Evolutionary conservation across 2,797 vertebrate species (phyloP).

Genomic region (Melanogrammus aeglefinus): DNA sequence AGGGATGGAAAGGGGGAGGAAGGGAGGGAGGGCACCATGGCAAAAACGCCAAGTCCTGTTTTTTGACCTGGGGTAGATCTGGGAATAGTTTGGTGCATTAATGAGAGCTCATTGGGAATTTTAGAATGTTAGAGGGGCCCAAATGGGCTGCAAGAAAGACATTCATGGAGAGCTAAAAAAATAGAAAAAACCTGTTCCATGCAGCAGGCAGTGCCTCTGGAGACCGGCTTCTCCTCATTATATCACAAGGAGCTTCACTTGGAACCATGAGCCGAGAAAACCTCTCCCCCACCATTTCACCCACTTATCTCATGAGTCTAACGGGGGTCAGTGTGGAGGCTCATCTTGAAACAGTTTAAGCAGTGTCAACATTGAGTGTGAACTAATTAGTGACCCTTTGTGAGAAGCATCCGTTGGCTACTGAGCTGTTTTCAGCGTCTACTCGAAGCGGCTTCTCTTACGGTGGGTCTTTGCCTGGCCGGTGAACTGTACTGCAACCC

Average conservation of each 20-base stretch:
- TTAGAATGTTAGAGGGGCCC: constrained; percentile 34
- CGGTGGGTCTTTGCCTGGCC: constrained; percentile 31
- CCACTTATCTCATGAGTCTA: constrained; percentile 29
- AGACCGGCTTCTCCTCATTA: constrained; percentile 61
- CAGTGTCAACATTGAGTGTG: constrained; percentile 45
- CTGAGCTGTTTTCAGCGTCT: constrained; percentile 31
- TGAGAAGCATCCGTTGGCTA: constrained; percentile 27
- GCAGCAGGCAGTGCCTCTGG: constrained; percentile 43
- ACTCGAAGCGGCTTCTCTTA: constrained; percentile 34
- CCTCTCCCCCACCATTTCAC: constrained; percentile 30
- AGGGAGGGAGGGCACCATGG: not conserved
- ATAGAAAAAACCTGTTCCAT: constrained; percentile 48
- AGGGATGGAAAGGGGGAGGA: not conserved
- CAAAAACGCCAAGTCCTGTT: constrained; percentile 31
- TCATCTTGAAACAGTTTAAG: constrained; percentile 51
- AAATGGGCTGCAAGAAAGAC: constrained; percentile 53
- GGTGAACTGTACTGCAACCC: constrained; percentile 34
- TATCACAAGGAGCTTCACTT: constrained; percentile 57
- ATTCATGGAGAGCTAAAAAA: constrained; percentile 37
- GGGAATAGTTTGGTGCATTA: constrained; percentile 49
- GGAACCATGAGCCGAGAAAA: constrained; percentile 46
- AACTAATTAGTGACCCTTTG: constrained; percentile 55
- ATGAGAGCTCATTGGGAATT: constrained; percentile 61
- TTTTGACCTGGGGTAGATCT: constrained; percentile 45
- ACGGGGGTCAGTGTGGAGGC: constrained; percentile 25